A percentile compares a stretch with the other conserved stretches of the same genome.
Evolutionary conservation across 2,113 vertebrate genomes (phyloP).

Genomic region (Physeter macrocephalus): DNA sequence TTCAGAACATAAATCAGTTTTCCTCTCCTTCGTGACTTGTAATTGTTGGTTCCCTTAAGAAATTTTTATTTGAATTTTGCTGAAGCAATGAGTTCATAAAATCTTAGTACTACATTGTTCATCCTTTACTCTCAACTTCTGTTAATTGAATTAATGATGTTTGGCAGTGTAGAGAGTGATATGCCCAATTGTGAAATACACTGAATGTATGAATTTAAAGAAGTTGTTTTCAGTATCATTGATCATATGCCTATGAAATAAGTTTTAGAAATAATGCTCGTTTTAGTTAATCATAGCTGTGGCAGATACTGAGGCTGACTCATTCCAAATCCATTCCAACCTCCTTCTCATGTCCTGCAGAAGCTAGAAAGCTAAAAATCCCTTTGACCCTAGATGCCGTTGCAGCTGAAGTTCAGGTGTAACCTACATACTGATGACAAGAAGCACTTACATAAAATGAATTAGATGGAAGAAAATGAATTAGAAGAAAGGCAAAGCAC

Average conservation of each 20-base stretch:
- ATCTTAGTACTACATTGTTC: neutral
- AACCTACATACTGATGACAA: neutral
- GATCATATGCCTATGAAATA: neutral
- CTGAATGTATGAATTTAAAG: neutral
- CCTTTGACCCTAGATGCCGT: neutral
- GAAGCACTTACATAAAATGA: neutral
- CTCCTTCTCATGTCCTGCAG: neutral
- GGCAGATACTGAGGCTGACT: neutral
- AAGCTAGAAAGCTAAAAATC: neutral
- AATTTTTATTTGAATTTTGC: neutral
- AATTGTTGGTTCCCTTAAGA: neutral
- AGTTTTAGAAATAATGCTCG: neutral
- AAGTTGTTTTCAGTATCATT: neutral
- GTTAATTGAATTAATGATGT: neutral
- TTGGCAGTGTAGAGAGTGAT: neutral
- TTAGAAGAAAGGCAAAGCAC: neutral
- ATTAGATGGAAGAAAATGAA: neutral
- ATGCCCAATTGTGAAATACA: neutral
- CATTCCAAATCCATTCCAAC: neutral
- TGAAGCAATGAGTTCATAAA: neutral
- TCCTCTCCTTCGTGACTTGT: neutral
- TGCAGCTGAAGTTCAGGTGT: neutral
- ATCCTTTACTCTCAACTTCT: neutral
- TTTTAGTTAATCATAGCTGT: neutral
- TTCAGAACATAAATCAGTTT: neutral